phyloP scores from a whole-genome alignment of 1,140 invertebrate species.

The Pentalonia nigronervosa region DNA sequence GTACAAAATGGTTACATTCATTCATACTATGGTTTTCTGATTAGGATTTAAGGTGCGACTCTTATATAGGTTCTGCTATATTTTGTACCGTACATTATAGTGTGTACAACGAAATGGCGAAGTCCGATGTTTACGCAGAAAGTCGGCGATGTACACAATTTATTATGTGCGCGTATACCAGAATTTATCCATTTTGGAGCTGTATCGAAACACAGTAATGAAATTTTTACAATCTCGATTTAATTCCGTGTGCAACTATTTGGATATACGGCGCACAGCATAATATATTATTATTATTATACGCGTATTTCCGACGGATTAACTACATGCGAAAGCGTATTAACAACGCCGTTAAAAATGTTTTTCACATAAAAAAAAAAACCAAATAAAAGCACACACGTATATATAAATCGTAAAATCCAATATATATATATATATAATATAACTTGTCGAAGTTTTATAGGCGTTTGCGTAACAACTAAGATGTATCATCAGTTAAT shows the following conservation, averaged over 20 bases:
- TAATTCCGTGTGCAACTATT: not conserved
- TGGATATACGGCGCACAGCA: not conserved
- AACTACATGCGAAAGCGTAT: not conserved
- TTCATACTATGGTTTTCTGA: not conserved
- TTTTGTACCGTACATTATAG: not conserved
- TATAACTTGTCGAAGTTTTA: not conserved
- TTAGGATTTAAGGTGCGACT: not conserved
- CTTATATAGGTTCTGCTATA: too few relatives aligned
- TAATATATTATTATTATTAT: conserved; percentile 5
- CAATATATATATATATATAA: not conserved
- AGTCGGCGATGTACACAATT: not conserved
- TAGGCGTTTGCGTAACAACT: not conserved
- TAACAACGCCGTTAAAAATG: not conserved
- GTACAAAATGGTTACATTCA: not conserved
- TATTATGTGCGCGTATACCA: too few relatives aligned
- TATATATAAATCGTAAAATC: not conserved
- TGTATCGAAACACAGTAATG: not conserved
- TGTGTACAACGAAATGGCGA: not conserved
- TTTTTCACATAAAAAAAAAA: not conserved
- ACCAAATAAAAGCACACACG: not conserved
- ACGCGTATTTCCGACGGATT: conserved; percentile 1
- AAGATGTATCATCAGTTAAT: not conserved
- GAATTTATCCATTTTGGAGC: not conserved
- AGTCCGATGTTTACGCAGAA: not conserved
- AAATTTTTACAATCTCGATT: not conserved